Evolutionary conservation across 2,797 vertebrate species (phyloP).

Genomic region (Propithecus deckenii): DNA sequence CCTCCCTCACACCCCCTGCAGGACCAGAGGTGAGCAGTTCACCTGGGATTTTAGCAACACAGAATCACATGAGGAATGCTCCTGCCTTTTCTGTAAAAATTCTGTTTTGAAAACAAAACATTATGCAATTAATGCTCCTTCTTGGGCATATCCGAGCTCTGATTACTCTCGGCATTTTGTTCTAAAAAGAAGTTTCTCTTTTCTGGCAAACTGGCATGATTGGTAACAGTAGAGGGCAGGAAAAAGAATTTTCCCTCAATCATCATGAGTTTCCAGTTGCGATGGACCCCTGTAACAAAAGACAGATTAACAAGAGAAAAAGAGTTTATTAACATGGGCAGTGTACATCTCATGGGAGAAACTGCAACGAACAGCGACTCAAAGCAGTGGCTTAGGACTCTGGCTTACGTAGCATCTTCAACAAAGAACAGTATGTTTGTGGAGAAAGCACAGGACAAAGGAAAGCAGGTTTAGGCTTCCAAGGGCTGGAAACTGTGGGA

Average conservation of each 20-base stretch:
- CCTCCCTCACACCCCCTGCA: neutral
- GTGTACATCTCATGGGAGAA: neutral
- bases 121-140: neutral
- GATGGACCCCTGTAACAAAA: neutral
- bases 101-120: neutral
- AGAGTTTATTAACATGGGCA: neutral
- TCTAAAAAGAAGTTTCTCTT: neutral
- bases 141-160: neutral
- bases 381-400: neutral
- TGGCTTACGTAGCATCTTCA: neutral
- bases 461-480: neutral
- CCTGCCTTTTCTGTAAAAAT: neutral
- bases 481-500: neutral
- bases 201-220: neutral
- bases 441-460: neutral
- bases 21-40: neutral
- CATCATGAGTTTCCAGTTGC: neutral
- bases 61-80: neutral
- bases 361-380: no score
- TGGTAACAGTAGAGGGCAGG: neutral
- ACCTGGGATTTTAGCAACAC: neutral
- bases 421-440: neutral
- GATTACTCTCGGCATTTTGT: neutral
- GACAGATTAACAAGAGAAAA: neutral
- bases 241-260: neutral